Evolutionary conservation across 2,113 vertebrate genomes (phyloP).

Genomic region (Chamaetylas fuelleborni): DNA sequence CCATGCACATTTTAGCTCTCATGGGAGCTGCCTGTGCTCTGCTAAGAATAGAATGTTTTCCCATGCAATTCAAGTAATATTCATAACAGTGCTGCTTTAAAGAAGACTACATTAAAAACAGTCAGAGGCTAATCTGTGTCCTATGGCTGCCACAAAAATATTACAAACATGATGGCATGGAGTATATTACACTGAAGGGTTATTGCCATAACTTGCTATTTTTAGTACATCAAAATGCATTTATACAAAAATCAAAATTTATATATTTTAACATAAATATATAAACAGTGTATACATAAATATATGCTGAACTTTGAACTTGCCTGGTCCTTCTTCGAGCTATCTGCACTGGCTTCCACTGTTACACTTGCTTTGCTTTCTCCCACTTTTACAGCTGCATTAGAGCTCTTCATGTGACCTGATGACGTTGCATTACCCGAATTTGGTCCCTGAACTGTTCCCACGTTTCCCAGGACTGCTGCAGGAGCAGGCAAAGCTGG

Average conservation of each 20-base stretch:
- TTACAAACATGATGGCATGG: not conserved
- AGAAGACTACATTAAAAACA: not conserved
- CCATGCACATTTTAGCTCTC: not conserved
- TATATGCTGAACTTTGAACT: conserved; percentile 58
- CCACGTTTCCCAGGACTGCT: conserved; percentile 72
- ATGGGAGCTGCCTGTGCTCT: not conserved
- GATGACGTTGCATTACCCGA: conserved; percentile 80
- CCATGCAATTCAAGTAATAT: not conserved
- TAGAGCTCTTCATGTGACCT: conserved; percentile 76
- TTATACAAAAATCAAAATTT: not conserved
- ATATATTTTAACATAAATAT: not conserved
- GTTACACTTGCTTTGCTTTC: conserved; percentile 77
- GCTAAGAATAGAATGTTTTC: not conserved
- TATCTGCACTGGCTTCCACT: conserved; percentile 88
- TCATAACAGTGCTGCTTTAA: not conserved
- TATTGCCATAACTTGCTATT: not conserved
- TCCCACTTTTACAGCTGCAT: conserved; percentile 75
- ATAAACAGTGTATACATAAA: not conserved
- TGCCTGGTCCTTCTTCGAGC: conserved; percentile 97
- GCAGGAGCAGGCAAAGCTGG: conserved; percentile 76
- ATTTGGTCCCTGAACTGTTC: conserved; percentile 72
- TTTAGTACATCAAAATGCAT: not conserved
- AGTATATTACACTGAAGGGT: not conserved
- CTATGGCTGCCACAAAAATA: not conserved
- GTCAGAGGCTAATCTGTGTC: not conserved